Evolutionary conservation across 64 coral and sea anemone species (phyloP), one percentile per base, ranked within the genome.

Genomic region (Porites australiensis): DNA sequence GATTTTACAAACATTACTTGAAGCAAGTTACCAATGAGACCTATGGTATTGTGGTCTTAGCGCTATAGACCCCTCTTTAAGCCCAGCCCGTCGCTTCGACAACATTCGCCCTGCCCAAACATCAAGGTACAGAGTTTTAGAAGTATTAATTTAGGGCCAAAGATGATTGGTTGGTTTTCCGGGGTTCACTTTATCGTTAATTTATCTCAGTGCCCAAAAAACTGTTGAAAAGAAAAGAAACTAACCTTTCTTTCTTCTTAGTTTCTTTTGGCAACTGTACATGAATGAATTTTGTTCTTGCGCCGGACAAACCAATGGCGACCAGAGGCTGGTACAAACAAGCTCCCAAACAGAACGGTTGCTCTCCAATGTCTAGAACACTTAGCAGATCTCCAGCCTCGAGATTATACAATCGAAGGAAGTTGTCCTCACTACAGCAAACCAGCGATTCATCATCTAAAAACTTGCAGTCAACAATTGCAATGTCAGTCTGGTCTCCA

Each of bases 391-490:
- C 72, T 16, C 72, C 72, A 1, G 72, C 15, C 13, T 18, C 50
- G 3, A 75, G 4, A 13, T 50, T 47, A 43, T 50, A 75, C 72
- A 75, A 6, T 45, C 72, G 72, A 75, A 50, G 45, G 19, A 75
- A n/a, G 20, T 70, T 70, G 67, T 27, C 37, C 11, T 10, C 67
- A 11, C 19, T 70, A 22, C 37, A 27, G 67, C 37, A 70, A 10
- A 70, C 67, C 11, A 70, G 9, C 45, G 48, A 44, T 5, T 49
- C 44, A 46, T 75, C 45, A 50, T 46, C 8, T 14, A 50, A 13
- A 47, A 75, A 75, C 47, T 75, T 50, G 44, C 72, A 75, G 46
- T 75, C 72, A 75, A 75, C 72, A 43, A 75, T 18, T 37, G 0
- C 27, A 37, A 37, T 37, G 27, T 37, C 27, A 37, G 45, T 75